Percentiles rank a stretch among this genome's conserved stretches.
Evolutionary conservation across 1,140 invertebrate genomes (phyloP).

Genomic region (Tetramorium parvispinum): DNA sequence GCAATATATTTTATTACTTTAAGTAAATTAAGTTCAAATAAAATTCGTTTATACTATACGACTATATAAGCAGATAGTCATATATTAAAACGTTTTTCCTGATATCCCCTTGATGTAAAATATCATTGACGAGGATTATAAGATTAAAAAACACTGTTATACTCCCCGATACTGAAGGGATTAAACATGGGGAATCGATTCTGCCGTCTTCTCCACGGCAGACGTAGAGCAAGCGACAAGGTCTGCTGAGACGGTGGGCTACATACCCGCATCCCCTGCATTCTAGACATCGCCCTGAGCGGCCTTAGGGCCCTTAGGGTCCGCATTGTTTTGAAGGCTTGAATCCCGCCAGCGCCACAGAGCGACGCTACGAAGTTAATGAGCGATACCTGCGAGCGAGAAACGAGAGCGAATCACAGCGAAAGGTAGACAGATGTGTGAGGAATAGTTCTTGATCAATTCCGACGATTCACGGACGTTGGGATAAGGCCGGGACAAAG

Average conservation of each 20-base stretch:
- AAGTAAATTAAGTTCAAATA: neutral
- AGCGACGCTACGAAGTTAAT: conserved; percentile 98
- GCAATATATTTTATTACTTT: neutral
- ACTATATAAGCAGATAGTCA: neutral
- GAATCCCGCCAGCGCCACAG: conserved; percentile 96
- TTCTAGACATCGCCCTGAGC: conserved; percentile 97
- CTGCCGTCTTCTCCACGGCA: conserved; percentile 38
- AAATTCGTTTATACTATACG: neutral
- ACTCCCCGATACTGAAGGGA: neutral
- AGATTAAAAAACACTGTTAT: neutral
- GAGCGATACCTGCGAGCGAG: conserved; percentile 94
- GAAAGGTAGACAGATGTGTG: conserved; percentile 74
- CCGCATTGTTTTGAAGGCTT: conserved; percentile 99
- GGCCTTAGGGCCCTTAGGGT: conserved; percentile 97
- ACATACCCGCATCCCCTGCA: conserved; percentile 99
- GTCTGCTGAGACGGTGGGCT: conserved; percentile 86
- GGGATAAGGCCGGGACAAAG: neutral
- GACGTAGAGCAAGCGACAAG: conserved; percentile 76
- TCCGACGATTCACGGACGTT: conserved; percentile 66
- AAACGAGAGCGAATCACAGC: conserved; percentile 85
- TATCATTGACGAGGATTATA: neutral
- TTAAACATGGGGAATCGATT: conserved; percentile 21
- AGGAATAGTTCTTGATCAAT: conserved; percentile 34
- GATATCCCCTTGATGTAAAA: neutral
- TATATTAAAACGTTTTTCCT: neutral